Base-by-base conservation (phyloP, 1,140 invertebrate species). In the Drosophila lini region DNA sequence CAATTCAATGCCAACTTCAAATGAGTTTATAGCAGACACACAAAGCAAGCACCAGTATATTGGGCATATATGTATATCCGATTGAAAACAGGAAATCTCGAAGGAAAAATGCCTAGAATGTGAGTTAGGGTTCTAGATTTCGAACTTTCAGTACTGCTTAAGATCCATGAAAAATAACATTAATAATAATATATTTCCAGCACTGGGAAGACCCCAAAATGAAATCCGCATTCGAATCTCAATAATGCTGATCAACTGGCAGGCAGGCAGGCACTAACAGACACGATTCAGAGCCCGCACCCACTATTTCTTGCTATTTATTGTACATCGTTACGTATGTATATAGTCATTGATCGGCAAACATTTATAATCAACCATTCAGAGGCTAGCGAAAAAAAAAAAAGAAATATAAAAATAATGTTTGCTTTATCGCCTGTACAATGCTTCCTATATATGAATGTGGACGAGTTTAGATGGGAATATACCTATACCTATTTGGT, bases 1-100 rank as follows among this genome's bases (percentile, higher is more conserved):
- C 74, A 81, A 79, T 79, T 85, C 82, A 85, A 85, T 85, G 82
- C 82, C 82, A 85, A 75, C 78, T 75, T 75, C 28, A 77, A 85
- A 61, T 74, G 53, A 62, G 38, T 70, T 70, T 60, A 74, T 74
- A 82, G 63, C 73, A 56, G 67, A 31, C 58, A 65, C 42, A 71
- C 65, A 61, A 55, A 52, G 42, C 16, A 38, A 55, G 68, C 4
- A n/a, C 28, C 2, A 16, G 5, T 32, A 50, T 31, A 50, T 32
- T 50, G 47, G 44, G 53, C 40, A 81, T 38, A 44, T 45, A 74
- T 47, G 57, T 69, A 74, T 47, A 69, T 69, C 32, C 15, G 36
- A 28, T 64, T 31, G 58, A 45, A 63, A 64, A 50, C 59, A 40
- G 32, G 31, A 44, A 61, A 36, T 36, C 19, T 19, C 9, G 15